phyloP scores from a whole-genome alignment of 2,888 invertebrate genomes.

The Rhopalosiphum nymphaeae region DNA sequence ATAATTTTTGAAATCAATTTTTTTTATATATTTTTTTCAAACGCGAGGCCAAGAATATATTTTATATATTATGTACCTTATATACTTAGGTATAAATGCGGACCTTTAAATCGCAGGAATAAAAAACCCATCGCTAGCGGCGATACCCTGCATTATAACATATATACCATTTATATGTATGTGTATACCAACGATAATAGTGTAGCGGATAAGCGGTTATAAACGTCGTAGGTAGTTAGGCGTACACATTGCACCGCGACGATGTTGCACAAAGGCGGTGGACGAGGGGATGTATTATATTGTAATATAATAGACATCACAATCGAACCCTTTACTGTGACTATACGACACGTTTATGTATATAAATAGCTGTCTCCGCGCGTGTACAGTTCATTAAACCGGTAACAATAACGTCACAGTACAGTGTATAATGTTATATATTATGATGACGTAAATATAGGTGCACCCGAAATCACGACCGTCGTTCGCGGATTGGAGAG shows the following conservation, averaged over 20 bases:
- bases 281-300: not conserved
- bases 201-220: not conserved
- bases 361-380: slow-evolving; percentile 3
- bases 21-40: no score
- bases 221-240: not conserved
- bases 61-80: not conserved
- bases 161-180: not conserved
- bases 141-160: not conserved
- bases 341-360: not conserved
- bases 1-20: no score
- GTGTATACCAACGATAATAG: not conserved
- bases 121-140: not conserved
- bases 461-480: not conserved
- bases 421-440: not conserved
- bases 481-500: not conserved
- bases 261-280: not conserved
- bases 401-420: slow-evolving; percentile 14
- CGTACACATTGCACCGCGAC: not conserved
- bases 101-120: not conserved
- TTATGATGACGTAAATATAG: not conserved
- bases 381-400: slow-evolving; percentile 59
- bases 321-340: slow-evolving; percentile 52
- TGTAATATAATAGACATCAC: slow-evolving; percentile 28
- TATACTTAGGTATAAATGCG: not conserved
- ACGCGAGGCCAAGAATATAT: not conserved